phyloP scores from a whole-genome alignment of 2,113 vertebrate species.

The Arizona elegans region DNA sequence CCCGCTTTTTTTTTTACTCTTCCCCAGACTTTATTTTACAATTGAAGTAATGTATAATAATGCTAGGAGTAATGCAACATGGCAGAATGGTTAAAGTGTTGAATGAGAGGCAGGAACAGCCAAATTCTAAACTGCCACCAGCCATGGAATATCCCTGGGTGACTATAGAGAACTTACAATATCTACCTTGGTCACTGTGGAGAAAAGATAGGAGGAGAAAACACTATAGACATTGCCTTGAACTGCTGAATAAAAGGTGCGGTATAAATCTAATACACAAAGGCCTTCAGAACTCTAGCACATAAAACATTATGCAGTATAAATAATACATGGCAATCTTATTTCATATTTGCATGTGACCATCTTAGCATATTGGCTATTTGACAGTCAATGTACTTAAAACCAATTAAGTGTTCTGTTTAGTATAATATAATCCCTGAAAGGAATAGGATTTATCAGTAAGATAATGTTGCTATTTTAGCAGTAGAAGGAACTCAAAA shows the following conservation, averaged over 20 bases:
- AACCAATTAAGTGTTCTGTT: background rate
- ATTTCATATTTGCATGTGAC: background rate
- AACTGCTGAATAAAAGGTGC: background rate
- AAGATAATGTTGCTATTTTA: background rate
- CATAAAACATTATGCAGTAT: background rate
- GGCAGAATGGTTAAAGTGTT: background rate
- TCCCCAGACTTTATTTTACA: background rate
- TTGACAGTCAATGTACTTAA: background rate
- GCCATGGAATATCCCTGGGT: background rate
- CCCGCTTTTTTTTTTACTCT: background rate
- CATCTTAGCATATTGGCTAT: background rate
- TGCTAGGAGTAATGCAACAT: background rate
- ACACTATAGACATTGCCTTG: background rate
- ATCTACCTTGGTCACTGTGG: background rate
- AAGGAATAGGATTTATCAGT: background rate
- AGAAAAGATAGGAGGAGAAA: background rate
- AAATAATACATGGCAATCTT: background rate
- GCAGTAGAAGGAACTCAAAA: background rate
- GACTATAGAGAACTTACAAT: background rate
- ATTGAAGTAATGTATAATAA: background rate
- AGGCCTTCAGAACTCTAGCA: background rate
- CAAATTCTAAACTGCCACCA: background rate
- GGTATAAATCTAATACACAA: background rate
- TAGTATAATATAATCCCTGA: background rate
- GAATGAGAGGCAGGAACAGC: background rate